A percentile compares a stretch with the other conserved stretches of the same genome.
Evolutionary conservation across 2,888 invertebrate genomes (phyloP).

Genomic region (Xestia ashworthii): DNA sequence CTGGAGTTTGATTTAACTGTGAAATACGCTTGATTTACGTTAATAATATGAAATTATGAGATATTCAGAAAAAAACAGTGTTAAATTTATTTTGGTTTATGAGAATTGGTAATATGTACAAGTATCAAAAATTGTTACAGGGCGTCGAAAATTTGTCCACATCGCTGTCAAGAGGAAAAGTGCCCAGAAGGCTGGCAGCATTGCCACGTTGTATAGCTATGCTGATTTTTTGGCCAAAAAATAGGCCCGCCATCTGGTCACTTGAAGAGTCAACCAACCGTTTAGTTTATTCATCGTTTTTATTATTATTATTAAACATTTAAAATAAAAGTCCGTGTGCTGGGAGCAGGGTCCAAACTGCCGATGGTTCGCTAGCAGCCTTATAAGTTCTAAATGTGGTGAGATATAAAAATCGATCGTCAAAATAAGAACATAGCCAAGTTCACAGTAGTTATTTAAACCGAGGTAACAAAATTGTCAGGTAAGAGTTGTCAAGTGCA

Average conservation of each 20-base stretch:
- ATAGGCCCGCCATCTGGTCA: no score
- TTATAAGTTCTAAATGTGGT: neutral
- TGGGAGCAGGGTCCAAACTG: neutral
- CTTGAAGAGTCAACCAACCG: no score
- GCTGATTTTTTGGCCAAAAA: no score
- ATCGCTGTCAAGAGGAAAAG: no score
- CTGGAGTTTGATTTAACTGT: slow-evolving; percentile 18
- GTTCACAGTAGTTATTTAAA: neutral
- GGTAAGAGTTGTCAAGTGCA: neutral
- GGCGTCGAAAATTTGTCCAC: no score
- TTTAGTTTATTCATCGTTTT: no score
- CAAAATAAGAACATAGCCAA: neutral
- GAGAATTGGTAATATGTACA: no score
- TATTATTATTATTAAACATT: neutral
- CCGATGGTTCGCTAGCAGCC: no score
- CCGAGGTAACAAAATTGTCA: neutral
- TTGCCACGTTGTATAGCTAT: no score
- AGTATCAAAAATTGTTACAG: no score
- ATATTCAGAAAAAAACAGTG: neutral
- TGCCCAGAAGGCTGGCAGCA: no score
- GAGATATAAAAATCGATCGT: neutral
- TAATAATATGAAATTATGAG: neutral
- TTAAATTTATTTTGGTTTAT: neutral
- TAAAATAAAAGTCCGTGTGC: neutral
- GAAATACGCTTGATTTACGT: slow-evolving; percentile 19